phyloP scores from a whole-genome alignment of 2,113 vertebrate genomes.

The Castor canadensis region DNA sequence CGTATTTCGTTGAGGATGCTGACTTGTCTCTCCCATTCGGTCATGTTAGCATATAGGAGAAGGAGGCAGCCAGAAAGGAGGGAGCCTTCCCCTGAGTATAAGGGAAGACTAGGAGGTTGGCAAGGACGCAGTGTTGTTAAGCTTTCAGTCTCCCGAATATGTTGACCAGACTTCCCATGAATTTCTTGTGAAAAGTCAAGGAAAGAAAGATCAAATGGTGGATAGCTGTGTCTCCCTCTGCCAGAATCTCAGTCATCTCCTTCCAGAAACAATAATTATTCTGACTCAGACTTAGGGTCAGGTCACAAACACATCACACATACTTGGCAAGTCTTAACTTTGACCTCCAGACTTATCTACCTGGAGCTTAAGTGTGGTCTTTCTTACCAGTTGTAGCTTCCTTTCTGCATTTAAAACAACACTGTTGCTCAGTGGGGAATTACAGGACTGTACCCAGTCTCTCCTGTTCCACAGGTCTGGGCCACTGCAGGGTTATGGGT shows the following conservation, averaged over 20 bases:
- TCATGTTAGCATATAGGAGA: fast-evolving
- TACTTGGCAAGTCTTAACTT: not conserved
- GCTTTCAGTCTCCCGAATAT: not conserved
- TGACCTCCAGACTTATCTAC: not conserved
- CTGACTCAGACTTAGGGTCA: not conserved
- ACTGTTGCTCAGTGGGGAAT: not conserved
- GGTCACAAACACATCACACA: not conserved
- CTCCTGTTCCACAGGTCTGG: not conserved
- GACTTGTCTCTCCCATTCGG: not conserved
- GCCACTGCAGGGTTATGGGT: not conserved
- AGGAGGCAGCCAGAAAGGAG: not conserved
- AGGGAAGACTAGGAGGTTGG: not conserved
- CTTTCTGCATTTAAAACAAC: slow-evolving; percentile 6
- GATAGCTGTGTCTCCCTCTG: not conserved
- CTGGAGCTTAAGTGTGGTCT: not conserved
- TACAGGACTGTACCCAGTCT: not conserved
- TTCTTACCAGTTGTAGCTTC: not conserved
- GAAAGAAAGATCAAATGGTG: not conserved
- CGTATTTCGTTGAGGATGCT: not conserved
- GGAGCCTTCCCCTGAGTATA: not conserved
- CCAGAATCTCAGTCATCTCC: not conserved
- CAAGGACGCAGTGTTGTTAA: not conserved
- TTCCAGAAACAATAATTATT: not conserved
- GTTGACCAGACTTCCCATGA: not conserved
- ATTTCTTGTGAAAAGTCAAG: not conserved